phyloP scores from a whole-genome alignment of 2,888 invertebrate species.

The Volucella inflata region DNA sequence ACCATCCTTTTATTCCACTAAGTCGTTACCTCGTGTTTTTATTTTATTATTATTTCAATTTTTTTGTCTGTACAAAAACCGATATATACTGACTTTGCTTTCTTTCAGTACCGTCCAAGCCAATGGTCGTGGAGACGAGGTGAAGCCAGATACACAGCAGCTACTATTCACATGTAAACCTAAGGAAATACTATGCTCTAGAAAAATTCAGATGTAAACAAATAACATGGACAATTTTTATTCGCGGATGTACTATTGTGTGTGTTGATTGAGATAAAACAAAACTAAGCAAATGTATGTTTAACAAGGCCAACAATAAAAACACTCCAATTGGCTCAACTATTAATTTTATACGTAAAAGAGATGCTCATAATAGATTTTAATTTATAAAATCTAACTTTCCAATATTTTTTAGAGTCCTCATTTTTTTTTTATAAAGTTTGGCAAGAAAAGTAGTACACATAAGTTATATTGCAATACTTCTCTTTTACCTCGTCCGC shows the following conservation, averaged over 20 bases:
- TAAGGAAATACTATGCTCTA: constrained; percentile 43
- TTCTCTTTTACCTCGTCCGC: not conserved
- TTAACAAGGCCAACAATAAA: no score
- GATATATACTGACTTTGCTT: constrained; percentile 59
- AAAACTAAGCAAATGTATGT: not conserved
- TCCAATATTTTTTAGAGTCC: not conserved
- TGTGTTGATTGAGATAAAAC: constrained; percentile 1
- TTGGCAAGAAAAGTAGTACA: no score
- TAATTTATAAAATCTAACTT: not conserved
- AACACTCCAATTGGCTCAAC: not conserved
- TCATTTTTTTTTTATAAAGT: not conserved
- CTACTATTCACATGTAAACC: constrained; percentile 95
- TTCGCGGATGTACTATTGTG: not conserved
- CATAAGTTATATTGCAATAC: no score
- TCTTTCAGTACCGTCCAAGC: constrained; percentile 94
- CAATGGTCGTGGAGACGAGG: constrained; percentile 96
- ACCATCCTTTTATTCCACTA: constrained; percentile 1
- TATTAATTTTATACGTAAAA: constrained; percentile 14
- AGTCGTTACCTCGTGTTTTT: not conserved
- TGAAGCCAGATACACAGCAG: constrained; percentile 96
- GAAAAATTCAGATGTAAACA: constrained; percentile 44
- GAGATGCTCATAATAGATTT: constrained; percentile 2
- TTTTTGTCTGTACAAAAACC: not conserved
- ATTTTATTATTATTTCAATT: constrained; percentile 10
- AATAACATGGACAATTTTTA: constrained; percentile 12